Base-by-base conservation (phyloP, 2,113 vertebrate species). In the Neopipo cinnamomea region DNA sequence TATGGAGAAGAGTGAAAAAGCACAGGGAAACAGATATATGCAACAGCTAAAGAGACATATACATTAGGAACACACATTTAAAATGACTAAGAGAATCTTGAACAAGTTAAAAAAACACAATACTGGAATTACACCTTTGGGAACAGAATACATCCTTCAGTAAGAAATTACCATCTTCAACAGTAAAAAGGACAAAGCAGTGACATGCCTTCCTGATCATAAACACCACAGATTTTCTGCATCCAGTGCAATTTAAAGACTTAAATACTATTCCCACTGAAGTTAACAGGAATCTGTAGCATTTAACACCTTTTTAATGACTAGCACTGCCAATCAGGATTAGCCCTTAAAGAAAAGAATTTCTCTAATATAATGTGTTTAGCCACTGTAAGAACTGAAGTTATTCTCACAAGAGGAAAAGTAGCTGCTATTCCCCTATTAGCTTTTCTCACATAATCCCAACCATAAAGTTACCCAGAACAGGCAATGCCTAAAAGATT, bases 401-500 rank as follows among this genome's bases (percentile, higher is more conserved):
- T 50, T 89, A 81, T 77, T 95, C 75, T 91, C 80, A 77, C 66
- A 95, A 53, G 89, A 89, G 68, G 56, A 75, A 75, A 89, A 88
- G 61, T 47, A 58, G 77, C 88, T 96, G 80, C 72, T 94, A 52
- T 71, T 96, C 41, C 59, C 52, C 21, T 58, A 50, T 67, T 58
- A 81, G 44, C 47, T 96, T 97, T 85, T 80, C 74, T 82, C 73
- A 80, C 66, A 89, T 78, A 96, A 96, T 59, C 44, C 41, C 46
- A 86, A 75, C 50, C 52, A 79, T n/a, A 97, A 96, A 94, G 49
- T 90, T 93, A 92, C 74, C 56, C 89, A 91, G 70, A 86, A 63
- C 24, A 63, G 59, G 68, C 37, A 74, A 67, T 24, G 30, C 33
- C 84, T 79, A 67, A 85, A 96, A 96, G 30, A 87, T 72, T 0